Evolutionary conservation across 2,113 vertebrate species (phyloP), one percentile per base, ranked within the genome.

Genomic region (Mirza zaza): DNA sequence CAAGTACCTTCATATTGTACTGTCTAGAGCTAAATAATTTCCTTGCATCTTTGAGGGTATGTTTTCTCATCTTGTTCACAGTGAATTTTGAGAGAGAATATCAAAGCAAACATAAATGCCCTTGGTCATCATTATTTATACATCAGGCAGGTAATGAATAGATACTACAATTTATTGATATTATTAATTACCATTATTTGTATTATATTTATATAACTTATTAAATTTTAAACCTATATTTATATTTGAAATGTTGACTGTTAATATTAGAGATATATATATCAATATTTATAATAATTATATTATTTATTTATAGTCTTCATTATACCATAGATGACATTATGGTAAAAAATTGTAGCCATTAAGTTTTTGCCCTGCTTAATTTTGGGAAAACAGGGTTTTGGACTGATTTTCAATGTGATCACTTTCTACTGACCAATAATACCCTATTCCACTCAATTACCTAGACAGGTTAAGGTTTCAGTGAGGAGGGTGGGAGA

Each of bases 131-230:
- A 23, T 10, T 83, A 83, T 59, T 61, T 20, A 8, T 39, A 52
- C 10, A 23, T 39, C n/a, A 61, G 18, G 7, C 21, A 68, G 42
- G 48, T 55, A 61, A 87, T 50, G 15, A 87, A 61, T 87, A 57
- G 12, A 17, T 65, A 6, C 0, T 70, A 13, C 5, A 67, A 59
- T 42, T 82, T 90, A 65, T 12, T 29, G 15, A 76, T 86, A 55
- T 59, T 48, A 63, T 80, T 48, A 88, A 83, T 77, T 68, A 36
- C 5, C 1, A 20, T 34, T 0, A 71, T 71, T 92, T 90, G 4
- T 9, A 71, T 71, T 80, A 73, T 87, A 39, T 68, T n/a, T 87
- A 94, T 79, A 50, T 94, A 63, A 87, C n/a, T 76, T 67, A 86
- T 71, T 90, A 67, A 61, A 17, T 70, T 61, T 79, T 36, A 86